phyloP scores from a whole-genome alignment of 2,797 vertebrate species.

The Tolypeutes matacus region DNA sequence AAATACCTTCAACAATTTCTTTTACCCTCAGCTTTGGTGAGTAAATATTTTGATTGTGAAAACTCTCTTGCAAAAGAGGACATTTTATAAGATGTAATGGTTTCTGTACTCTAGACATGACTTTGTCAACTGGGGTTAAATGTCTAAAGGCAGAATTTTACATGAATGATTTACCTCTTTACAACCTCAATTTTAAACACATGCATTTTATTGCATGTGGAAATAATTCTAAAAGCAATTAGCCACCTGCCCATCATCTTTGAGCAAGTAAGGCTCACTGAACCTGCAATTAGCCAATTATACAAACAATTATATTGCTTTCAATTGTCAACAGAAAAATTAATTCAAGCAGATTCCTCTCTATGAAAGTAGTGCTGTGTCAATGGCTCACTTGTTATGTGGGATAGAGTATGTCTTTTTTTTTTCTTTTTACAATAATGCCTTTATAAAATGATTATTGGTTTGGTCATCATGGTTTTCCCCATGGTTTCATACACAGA shows the following conservation, averaged over 20 bases:
- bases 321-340: constrained; percentile 58
- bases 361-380: background rate
- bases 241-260: constrained; percentile 72
- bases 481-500: no score
- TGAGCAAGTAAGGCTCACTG: constrained; percentile 55
- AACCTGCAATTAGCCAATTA: constrained; percentile 72
- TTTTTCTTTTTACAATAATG: background rate
- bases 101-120: background rate
- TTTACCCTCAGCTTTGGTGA: background rate
- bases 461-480: background rate
- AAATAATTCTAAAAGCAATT: constrained; percentile 74
- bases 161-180: constrained; percentile 49
- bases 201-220: constrained; percentile 56
- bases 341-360: background rate
- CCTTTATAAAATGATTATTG: background rate
- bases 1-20: background rate
- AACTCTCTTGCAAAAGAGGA: background rate
- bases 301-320: constrained; percentile 42
- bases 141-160: constrained; percentile 63
- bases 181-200: constrained; percentile 47
- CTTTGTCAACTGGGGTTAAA: constrained; percentile 26
- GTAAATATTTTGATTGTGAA: constrained; percentile 16
- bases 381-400: background rate
- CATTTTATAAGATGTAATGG: background rate
- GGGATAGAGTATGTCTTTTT: background rate